Conservation (phyloP, 2,888 invertebrate genomes). For the Tipula unca region DNA sequence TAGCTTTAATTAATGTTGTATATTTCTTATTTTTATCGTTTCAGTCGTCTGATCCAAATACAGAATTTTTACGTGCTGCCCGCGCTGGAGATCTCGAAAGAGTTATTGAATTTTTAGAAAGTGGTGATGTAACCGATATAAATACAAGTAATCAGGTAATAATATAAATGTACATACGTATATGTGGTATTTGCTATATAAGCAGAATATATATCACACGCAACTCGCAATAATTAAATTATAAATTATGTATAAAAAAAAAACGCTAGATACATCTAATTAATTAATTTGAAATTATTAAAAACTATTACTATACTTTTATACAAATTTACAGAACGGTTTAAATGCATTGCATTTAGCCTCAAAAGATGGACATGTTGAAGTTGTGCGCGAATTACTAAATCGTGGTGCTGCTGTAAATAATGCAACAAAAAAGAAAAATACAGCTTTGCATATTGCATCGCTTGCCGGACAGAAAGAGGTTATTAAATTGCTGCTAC, state of each 20-base stretch:
- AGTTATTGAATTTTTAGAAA: constrained; percentile 86
- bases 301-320: too few relatives aligned
- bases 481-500: constrained; percentile 84
- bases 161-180: constrained; percentile 25
- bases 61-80: constrained; percentile 93
- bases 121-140: constrained; percentile 81
- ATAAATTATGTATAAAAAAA: not conserved
- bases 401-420: constrained; percentile 87
- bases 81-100: constrained; percentile 94
- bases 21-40: constrained; percentile 16
- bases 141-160: constrained; percentile 96
- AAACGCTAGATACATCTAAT: not conserved
- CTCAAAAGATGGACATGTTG: constrained; percentile 94
- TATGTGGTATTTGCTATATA: not conserved
- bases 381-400: constrained; percentile 85
- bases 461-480: constrained; percentile 94
- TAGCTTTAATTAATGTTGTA: not conserved
- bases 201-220: not conserved
- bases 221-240: not conserved
- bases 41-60: constrained; percentile 71
- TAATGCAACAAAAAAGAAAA: constrained; percentile 95
- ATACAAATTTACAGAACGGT: constrained; percentile 64
- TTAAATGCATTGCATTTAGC: constrained; percentile 95
- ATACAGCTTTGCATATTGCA: constrained; percentile 94
- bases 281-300: not conserved